These are phyloP conservation scores for Pollenia amentaria DNA, from an alignment of 2,888 invertebrate species.

Conservation along the genomic window DNA sequence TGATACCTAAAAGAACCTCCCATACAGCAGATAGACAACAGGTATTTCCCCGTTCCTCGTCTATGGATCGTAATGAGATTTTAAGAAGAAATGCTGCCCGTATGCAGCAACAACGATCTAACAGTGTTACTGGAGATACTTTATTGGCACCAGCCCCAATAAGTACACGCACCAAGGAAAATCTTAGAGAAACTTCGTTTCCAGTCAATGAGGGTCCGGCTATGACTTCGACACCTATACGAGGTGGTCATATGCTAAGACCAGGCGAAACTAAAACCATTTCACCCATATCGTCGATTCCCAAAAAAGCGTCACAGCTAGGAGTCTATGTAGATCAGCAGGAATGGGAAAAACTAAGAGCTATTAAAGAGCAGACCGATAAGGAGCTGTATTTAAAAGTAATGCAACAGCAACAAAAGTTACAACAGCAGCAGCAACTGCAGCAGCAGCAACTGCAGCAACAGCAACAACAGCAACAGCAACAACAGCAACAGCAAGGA, in stretches of 20 bases:
- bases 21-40: constrained; percentile 74
- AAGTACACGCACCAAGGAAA: constrained; percentile 75
- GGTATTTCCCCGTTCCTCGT: constrained; percentile 79
- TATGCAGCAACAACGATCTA: constrained; percentile 63
- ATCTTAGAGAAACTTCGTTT: constrained; percentile 75
- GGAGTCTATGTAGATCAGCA: constrained; percentile 77
- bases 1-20: constrained; percentile 79
- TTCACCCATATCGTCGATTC: constrained; percentile 67
- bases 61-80: constrained; percentile 82
- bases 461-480: constrained; percentile 75
- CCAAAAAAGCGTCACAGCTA: constrained; percentile 64
- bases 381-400: constrained; percentile 81
- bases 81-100: constrained; percentile 75
- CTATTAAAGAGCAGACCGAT: constrained; percentile 83
- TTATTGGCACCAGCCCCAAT: constrained; percentile 58
- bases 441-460: constrained; percentile 74
- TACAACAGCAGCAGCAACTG: constrained; percentile 76
- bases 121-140: constrained; percentile 66
- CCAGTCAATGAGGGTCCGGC: constrained; percentile 76
- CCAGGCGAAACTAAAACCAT: constrained; percentile 59
- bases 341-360: constrained; percentile 82
- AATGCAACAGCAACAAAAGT: constrained; percentile 79
- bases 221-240: constrained; percentile 79
- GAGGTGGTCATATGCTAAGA: constrained; percentile 53
- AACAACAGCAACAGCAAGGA: constrained; percentile 72